Conservation (phyloP, 2,797 vertebrate genomes). For the Diplodus puntazzo region DNA sequence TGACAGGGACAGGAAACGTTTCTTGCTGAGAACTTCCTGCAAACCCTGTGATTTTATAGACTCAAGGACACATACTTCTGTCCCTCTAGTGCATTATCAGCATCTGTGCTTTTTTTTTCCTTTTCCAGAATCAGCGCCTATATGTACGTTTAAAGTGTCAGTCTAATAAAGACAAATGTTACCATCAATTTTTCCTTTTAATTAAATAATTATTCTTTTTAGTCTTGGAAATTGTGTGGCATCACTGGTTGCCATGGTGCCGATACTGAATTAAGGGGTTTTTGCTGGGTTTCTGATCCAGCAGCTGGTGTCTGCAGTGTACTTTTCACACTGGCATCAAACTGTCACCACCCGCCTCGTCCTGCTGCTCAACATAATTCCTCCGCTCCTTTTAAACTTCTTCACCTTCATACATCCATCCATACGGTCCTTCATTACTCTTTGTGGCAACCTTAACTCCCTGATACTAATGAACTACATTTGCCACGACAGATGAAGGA, state of each 20-base stretch:
- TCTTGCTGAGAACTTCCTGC: not conserved
- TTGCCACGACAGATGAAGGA: not conserved
- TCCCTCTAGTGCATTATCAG: not conserved
- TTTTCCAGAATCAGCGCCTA: not conserved
- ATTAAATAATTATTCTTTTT: not conserved
- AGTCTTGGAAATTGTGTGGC: not conserved
- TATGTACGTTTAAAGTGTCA: not conserved
- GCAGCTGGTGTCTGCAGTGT: conserved; percentile 19
- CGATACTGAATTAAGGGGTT: conserved; percentile 1
- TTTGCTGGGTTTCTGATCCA: conserved; percentile 28
- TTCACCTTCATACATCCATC: too few relatives aligned
- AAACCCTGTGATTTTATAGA: not conserved
- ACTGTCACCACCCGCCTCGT: not conserved
- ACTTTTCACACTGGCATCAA: not conserved
- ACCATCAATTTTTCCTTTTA: conserved; percentile 2
- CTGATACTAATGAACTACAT: not conserved
- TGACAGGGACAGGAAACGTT: not conserved
- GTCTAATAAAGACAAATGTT: not conserved
- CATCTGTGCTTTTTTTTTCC: not conserved
- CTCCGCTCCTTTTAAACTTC: not conserved
- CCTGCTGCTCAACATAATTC: conserved; percentile 18
- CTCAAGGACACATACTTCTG: not conserved
- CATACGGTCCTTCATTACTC: not conserved
- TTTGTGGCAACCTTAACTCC: not conserved
- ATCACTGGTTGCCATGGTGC: conserved; percentile 19